A percentile compares a stretch with the other conserved stretches of the same genome.
Conservation (phyloP, 2,888 invertebrate species). For the Formica aserva region DNA sequence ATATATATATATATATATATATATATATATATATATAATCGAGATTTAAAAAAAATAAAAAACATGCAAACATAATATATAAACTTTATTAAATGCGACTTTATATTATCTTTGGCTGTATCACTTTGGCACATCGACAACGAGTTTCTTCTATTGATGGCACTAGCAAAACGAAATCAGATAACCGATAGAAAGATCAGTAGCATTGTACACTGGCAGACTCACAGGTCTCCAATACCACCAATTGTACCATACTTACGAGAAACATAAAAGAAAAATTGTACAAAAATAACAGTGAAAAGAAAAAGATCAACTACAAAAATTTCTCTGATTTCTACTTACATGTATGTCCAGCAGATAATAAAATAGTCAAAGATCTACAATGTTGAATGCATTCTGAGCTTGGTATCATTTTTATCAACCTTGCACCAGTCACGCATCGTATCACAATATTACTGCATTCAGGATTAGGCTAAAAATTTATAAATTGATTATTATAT, state of each 20-base stretch:
- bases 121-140: slow-evolving; percentile 3
- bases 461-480: slow-evolving; percentile 90
- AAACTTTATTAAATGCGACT: slow-evolving; percentile 10
- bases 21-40: not conserved
- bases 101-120: not conserved
- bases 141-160: not conserved
- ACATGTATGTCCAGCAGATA: slow-evolving; percentile 92
- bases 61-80: slow-evolving; percentile 18
- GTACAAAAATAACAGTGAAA: slow-evolving; percentile 13
- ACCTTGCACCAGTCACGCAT: slow-evolving; percentile 91
- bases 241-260: slow-evolving; percentile 93
- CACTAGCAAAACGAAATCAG: slow-evolving; percentile 91
- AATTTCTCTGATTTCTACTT: slow-evolving; percentile 85
- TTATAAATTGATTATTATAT: not conserved
- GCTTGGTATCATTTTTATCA: slow-evolving; percentile 91
- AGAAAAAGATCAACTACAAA: slow-evolving; percentile 21
- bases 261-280: slow-evolving; percentile 49
- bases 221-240: slow-evolving; percentile 93
- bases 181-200: slow-evolving; percentile 89
- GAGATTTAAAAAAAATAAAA: slow-evolving; percentile 18
- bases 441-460: slow-evolving; percentile 93
- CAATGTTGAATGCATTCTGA: slow-evolving; percentile 92
- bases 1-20: not conserved
- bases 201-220: slow-evolving; percentile 88
- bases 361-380: slow-evolving; percentile 90